Base-by-base conservation (phyloP, 64 coral and sea anemone genomes). In the Actinia tenebrosa region DNA sequence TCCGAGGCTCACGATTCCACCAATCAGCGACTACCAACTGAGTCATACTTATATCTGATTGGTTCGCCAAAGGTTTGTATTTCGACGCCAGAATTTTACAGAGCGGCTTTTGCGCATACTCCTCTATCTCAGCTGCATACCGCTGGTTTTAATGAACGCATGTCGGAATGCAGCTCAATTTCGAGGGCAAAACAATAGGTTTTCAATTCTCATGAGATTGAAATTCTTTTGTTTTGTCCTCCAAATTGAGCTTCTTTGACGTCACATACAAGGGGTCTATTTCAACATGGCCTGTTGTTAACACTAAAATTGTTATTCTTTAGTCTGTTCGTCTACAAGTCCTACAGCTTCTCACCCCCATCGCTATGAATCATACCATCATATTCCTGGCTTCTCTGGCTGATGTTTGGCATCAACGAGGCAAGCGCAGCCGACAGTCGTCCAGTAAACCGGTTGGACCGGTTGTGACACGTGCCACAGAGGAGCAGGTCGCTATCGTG, bases 351-450 rank as follows among this genome's bases (percentile, higher is more conserved):
- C 90, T 98, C 14, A 98, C 96, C 0, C 96, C 96, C 15, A 87
- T 98, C 37, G 91, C 90, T 22, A 98, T 98, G 96, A 92, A 91
- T 23, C 96, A 98, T 44, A 98, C 93, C 7, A 98, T 98, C 20
- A 84, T 98, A 19, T 94, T 98, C 71, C 80, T 98, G 52, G 96
- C 96, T 44, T 98, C 96, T 18, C 87, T 98, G 16, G 96, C 96
- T 5, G 96, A 98, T 86, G 96, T 98, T 54, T 98, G 96, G 96
- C 86, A 98, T 71, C 89, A 92, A 63, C 89, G 91, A 87, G 86
- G 88, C 47, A 84, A 94, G 37, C 61, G 92, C 69, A 55, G 83
- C 66, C 60, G 88, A 53, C 69, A 80, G 20, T 83, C 84, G 82
- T 56, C 52, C 44, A 64, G 71, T 2, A 92, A 89, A 82, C n/a